phyloP scores from a whole-genome alignment of 2,888 invertebrate genomes.

The Pandemis corylana region DNA sequence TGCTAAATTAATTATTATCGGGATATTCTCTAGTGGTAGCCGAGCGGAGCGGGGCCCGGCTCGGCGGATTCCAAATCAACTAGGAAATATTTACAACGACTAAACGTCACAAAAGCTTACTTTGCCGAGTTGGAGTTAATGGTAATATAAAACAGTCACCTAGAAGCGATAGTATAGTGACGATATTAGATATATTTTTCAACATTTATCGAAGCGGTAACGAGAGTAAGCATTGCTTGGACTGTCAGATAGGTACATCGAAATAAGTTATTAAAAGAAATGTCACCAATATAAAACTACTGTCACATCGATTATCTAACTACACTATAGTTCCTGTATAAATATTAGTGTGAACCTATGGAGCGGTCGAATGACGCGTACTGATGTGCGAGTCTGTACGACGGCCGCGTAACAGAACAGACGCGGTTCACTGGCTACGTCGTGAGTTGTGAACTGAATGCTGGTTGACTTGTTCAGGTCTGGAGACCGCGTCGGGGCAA shows the following conservation, averaged over 20 bases:
- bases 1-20: constrained; percentile 81
- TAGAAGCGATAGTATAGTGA: constrained; percentile 77
- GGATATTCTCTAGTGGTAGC: constrained; percentile 74
- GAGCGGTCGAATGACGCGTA: constrained; percentile 51
- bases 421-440: constrained; percentile 59
- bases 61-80: constrained; percentile 34
- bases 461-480: constrained; percentile 2
- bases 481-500: neutral
- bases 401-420: constrained; percentile 55
- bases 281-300: constrained; percentile 71
- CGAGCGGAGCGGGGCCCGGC: constrained; percentile 48
- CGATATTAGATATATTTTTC: constrained; percentile 61
- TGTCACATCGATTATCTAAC: constrained; percentile 75
- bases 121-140: constrained; percentile 63
- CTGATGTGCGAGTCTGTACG: constrained; percentile 41
- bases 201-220: constrained; percentile 76
- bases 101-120: constrained; percentile 72
- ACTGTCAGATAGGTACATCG: constrained; percentile 55
- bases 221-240: constrained; percentile 67
- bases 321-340: constrained; percentile 62
- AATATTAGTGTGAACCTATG: constrained; percentile 56
- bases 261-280: constrained; percentile 53
- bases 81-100: constrained; percentile 72
- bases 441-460: constrained; percentile 59
- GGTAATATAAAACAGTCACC: constrained; percentile 64